Base-by-base conservation (phyloP, 30 jellyfish, hydroid and myxozoan genomes). In the Catostylus mosaicus region DNA sequence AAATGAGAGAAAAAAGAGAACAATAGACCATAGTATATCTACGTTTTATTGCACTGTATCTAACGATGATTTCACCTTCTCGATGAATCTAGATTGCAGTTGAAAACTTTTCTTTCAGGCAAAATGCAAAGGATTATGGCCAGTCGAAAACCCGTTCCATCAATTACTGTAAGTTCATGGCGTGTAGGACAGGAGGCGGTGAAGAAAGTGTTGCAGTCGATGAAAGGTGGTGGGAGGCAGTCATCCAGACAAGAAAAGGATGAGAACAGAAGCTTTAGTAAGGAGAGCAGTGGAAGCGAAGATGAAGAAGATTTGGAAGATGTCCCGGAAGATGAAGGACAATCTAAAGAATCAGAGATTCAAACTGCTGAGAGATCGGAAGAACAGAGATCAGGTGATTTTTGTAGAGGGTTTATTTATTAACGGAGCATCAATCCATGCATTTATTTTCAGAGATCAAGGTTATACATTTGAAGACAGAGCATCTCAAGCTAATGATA, bases 121-220 rank as follows among this genome's bases (percentile, higher is more conserved):
- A 83, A 83, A 46, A 72, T 83, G 87, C 95, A 85, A 46, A 46
- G 95, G 26, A 66, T 85, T 31, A 87, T 86, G 20, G 85, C 94
- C 4, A 26, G 29, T 6, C 72, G 82, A 16, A 88, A 73, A 73
- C 93, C 93, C 8, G 80, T 66, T n/a, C 83, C 92, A n/a, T 68
- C 90, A 12, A 90, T 90, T 18, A 52, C 97, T 1, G 80, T 94
- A 1, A 47, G 87, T 19, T 90, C 97, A 5, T 90, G 97, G 97
- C 85, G 97, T 10, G 86, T 78, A 18, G 97, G 97, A 23, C 97
- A 90, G 61, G 96, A 90, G 36, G 88, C 89, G 32, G 96, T 67
- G n/a, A 89, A 86, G 68, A 89, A 89, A 69, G 88, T 72, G 18
- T 37, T 63, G 30, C 75, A 68, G 30, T 83, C 85, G 18, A 57